Percentiles rank a stretch among this genome's conserved stretches.
These are phyloP conservation scores for Lymantria dispar DNA, from an alignment of 2,888 invertebrate species.

Conservation along the genomic window DNA sequence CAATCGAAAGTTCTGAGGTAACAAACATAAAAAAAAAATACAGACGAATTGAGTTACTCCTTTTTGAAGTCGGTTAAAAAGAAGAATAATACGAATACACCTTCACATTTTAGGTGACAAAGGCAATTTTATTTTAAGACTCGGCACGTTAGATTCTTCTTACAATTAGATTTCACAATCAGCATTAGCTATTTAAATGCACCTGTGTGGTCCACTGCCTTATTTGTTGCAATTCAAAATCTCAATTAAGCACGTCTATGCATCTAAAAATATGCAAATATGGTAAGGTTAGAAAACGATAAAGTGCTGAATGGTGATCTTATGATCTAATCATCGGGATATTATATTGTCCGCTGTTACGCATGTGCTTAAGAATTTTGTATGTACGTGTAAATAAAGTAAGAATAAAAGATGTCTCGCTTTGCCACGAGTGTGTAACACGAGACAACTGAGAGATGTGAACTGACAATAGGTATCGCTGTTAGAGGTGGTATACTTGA, in stretches of 20 bases:
- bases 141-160: conserved; percentile 43
- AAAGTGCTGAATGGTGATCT: conserved; percentile 12
- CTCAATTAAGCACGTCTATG: conserved; percentile 39
- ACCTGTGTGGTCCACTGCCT: conserved; percentile 65
- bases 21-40: too few relatives aligned
- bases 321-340: conserved; percentile 15
- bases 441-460: too few relatives aligned
- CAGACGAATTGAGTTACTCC: too few relatives aligned
- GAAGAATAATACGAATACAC: conserved; percentile 57
- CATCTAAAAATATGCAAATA: conserved; percentile 12
- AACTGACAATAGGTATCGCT: too few relatives aligned
- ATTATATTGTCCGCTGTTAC: conserved; percentile 20
- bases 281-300: conserved; percentile 1
- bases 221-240: conserved; percentile 34
- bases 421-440: too few relatives aligned
- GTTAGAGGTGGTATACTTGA: too few relatives aligned
- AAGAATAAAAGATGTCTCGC: too few relatives aligned
- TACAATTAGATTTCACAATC: conserved; percentile 70
- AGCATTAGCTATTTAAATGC: conserved; percentile 58
- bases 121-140: conserved; percentile 62
- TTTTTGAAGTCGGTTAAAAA: too few relatives aligned
- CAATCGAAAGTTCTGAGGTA: too few relatives aligned
- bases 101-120: conserved; percentile 61
- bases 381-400: too few relatives aligned
- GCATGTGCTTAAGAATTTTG: conserved; percentile 1